A percentile compares a stretch with the other conserved stretches of the same genome.
Evolutionary conservation across 1,140 invertebrate species (phyloP).

Genomic region (Dufourea novaeangliae): DNA sequence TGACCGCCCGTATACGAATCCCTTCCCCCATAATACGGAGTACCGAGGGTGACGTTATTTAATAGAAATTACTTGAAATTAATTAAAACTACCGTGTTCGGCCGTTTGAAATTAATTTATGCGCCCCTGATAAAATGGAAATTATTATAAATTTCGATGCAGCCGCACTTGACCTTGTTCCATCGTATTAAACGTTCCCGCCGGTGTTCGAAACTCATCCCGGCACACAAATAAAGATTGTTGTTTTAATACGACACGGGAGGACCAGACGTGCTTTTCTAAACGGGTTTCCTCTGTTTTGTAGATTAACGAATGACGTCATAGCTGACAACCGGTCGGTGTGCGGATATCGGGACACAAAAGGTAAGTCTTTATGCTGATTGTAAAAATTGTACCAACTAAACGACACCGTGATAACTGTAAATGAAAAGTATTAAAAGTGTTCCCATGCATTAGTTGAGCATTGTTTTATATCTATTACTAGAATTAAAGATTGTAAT

Average conservation of each 20-base stretch:
- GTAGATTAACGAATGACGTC: constrained; percentile 78
- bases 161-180: constrained; percentile 41
- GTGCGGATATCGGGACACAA: constrained; percentile 73
- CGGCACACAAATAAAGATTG: background rate
- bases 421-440: background rate
- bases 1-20: background rate
- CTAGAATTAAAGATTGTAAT: too few relatives aligned
- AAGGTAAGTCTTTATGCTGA: constrained; percentile 74
- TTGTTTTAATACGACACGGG: background rate
- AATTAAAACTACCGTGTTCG: constrained; percentile 41
- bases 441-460: too few relatives aligned
- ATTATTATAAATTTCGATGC: constrained; percentile 42
- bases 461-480: too few relatives aligned
- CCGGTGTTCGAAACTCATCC: constrained; percentile 18
- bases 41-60: constrained; percentile 26
- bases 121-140: constrained; percentile 37
- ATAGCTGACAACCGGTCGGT: constrained; percentile 77
- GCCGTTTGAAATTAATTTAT: constrained; percentile 40
- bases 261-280: background rate
- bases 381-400: background rate
- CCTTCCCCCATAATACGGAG: constrained; percentile 24
- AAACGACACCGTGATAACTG: background rate
- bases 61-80: constrained; percentile 54
- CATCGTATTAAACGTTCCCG: constrained; percentile 5
- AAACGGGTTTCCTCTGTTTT: constrained; percentile 57